These are phyloP conservation scores for Leptura quadrifasciata DNA, from an alignment of 2,888 invertebrate genomes.

Conservation along the genomic window DNA sequence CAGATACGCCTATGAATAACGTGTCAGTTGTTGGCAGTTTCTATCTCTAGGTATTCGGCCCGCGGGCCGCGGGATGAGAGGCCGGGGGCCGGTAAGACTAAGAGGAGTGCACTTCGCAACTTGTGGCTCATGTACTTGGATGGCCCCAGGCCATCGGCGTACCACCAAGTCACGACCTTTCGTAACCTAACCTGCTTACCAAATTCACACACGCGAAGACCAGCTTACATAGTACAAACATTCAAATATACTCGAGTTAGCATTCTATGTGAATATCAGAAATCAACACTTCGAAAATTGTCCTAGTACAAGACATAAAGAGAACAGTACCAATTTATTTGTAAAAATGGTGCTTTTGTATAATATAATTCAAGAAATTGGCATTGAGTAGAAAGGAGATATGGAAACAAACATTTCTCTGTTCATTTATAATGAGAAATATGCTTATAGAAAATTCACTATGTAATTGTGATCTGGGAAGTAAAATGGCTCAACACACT, in stretches of 20 bases:
- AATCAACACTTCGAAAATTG: slow-evolving; percentile 16
- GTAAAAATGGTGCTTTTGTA: too few species aligned
- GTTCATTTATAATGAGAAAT: too few species aligned
- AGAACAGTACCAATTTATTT: neutral
- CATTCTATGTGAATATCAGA: slow-evolving; percentile 11
- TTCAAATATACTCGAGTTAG: slow-evolving; percentile 45
- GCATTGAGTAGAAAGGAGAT: too few species aligned
- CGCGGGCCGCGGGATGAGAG: slow-evolving; percentile 44
- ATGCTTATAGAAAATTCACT: too few species aligned
- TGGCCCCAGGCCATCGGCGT: slow-evolving; percentile 66
- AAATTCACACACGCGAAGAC: slow-evolving; percentile 68
- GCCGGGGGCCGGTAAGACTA: slow-evolving; percentile 50
- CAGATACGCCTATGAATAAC: slow-evolving; percentile 46
- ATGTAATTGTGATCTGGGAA: too few species aligned
- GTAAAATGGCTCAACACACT: too few species aligned
- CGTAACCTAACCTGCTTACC: slow-evolving; percentile 71
- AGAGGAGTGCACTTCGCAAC: slow-evolving; percentile 65
- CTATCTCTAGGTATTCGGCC: slow-evolving; percentile 60
- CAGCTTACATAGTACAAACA: slow-evolving; percentile 64
- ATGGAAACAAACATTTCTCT: too few species aligned
- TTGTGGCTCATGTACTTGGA: slow-evolving; percentile 64
- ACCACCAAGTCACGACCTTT: slow-evolving; percentile 72
- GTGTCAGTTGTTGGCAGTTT: slow-evolving; percentile 55
- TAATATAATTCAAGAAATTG: too few species aligned
- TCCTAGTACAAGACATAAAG: neutral